These are phyloP conservation scores for Zaprionus africanus DNA, from an alignment of 1,140 invertebrate species.

Conservation along the genomic window DNA sequence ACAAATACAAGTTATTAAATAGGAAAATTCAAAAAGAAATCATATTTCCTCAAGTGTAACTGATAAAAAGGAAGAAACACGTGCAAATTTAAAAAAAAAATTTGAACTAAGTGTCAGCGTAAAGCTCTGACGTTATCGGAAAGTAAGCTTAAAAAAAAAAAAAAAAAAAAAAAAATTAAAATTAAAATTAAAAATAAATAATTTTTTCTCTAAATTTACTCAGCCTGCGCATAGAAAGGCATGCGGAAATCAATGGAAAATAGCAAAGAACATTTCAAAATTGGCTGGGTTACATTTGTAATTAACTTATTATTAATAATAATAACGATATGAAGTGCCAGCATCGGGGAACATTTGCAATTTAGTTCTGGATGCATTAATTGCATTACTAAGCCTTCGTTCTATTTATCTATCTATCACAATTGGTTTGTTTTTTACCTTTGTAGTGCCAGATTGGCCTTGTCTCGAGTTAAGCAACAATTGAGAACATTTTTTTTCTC, in stretches of 20 bases:
- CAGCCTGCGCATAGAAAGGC: constrained; percentile 27
- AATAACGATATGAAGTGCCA: neutral
- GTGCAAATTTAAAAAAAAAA: constrained; percentile 12
- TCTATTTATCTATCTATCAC: neutral
- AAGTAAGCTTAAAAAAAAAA: constrained; percentile 13
- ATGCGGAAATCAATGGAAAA: constrained; percentile 71
- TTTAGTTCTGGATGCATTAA: neutral
- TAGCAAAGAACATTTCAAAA: constrained; percentile 16
- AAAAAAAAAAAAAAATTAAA: neutral
- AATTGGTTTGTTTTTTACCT: neutral
- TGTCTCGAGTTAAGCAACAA: neutral
- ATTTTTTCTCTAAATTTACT: no score
- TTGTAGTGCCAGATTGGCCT: neutral
- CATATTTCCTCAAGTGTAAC: neutral
- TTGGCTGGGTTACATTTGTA: neutral
- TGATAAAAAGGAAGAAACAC: neutral
- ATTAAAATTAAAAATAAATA: neutral
- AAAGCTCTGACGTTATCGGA: neutral
- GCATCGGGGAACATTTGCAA: neutral
- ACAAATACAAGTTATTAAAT: constrained; percentile 24
- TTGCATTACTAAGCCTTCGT: neutral
- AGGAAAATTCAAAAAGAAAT: neutral
- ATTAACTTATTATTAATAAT: neutral
- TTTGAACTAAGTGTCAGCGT: constrained; percentile 19
- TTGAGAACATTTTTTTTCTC: neutral